Conservation (phyloP, 2,888 invertebrate species). For the Branchipolynoe longqiensis region DNA sequence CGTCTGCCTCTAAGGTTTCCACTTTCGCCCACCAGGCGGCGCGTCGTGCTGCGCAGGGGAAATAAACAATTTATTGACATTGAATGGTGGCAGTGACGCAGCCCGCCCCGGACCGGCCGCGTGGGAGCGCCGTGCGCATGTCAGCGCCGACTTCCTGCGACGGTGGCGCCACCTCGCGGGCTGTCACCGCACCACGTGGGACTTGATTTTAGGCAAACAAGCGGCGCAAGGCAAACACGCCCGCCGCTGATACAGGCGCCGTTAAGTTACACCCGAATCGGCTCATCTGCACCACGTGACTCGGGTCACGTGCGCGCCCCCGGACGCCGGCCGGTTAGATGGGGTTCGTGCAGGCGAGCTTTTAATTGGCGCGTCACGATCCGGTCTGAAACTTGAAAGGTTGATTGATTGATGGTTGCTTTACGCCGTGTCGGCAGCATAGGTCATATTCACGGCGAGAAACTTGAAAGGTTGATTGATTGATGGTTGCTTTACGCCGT, state of each 20-base stretch:
- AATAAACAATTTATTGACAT: constrained; percentile 43
- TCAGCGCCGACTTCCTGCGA: neutral
- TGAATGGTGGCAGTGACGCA: constrained; percentile 35
- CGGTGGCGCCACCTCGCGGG: constrained; percentile 26
- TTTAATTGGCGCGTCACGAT: too few species aligned
- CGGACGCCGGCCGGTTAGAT: too few species aligned
- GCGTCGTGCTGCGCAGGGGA: constrained; percentile 28
- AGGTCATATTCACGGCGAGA: too few species aligned
- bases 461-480: too few species aligned
- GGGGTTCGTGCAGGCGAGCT: too few species aligned
- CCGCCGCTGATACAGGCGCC: neutral
- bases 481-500: too few species aligned
- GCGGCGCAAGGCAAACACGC: constrained; percentile 32
- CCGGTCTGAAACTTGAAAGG: too few species aligned
- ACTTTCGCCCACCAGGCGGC: constrained; percentile 30
- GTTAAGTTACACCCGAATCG: too few species aligned
- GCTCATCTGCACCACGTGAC: too few species aligned
- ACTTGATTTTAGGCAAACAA: constrained; percentile 36
- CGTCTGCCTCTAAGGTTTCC: neutral
- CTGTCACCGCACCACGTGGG: constrained; percentile 38
- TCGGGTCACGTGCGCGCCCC: too few species aligned
- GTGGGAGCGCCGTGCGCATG: neutral
- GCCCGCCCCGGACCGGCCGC: neutral
- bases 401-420: too few species aligned
- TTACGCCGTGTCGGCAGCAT: too few species aligned